Base-by-base conservation (phyloP, 2,113 vertebrate species). In the Felis chaus region DNA sequence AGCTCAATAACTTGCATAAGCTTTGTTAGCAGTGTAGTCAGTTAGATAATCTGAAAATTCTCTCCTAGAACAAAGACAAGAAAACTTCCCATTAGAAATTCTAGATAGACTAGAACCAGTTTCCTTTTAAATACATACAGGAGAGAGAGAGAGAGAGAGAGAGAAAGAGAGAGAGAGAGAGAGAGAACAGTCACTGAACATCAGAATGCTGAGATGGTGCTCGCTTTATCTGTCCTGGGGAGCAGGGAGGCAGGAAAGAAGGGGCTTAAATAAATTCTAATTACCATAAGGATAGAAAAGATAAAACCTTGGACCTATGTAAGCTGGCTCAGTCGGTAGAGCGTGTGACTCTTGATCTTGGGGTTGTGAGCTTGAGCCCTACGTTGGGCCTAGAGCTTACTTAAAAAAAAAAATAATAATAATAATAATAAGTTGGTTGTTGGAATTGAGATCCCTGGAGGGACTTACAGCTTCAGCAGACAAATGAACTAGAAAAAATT, bases 71-170 rank as follows among this genome's bases (percentile, higher is more conserved):
- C 15, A 57, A 19, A 16, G 16, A 29, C 61, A 91, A 48, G 57
- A 89, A 96, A 73, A 65, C 14, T 76, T 80, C n/a, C 73, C 66
- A 94, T 87, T 96, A 85, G 16, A 94, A 76, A 63, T 74, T 36
- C 33, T 73, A 31, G 45, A 6, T 82, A 94, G 55, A 76, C 41
- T 55, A 63, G 69, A 91, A 81, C 27, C 68, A 91, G 68, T 18
- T 95, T 95, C 61, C 29, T 89, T 87, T 91, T 36, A 31, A 68
- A 63, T 87, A 23, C 55, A n/a, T 31, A 31, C 29, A 79, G 63
- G 41, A 93, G 79, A 84, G 48, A 41, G 79, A 84, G 48, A 39
- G 39, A 39, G 39, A 39, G 50, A 93, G 79, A 84, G 48, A 41
- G 79, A 84, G 48, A 50, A 21, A 13, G 11, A 41, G 79, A 81